Evolutionary conservation across 1,140 invertebrate genomes (phyloP), one percentile per base, ranked within the genome.

Genomic region (Gryon sp.): DNA sequence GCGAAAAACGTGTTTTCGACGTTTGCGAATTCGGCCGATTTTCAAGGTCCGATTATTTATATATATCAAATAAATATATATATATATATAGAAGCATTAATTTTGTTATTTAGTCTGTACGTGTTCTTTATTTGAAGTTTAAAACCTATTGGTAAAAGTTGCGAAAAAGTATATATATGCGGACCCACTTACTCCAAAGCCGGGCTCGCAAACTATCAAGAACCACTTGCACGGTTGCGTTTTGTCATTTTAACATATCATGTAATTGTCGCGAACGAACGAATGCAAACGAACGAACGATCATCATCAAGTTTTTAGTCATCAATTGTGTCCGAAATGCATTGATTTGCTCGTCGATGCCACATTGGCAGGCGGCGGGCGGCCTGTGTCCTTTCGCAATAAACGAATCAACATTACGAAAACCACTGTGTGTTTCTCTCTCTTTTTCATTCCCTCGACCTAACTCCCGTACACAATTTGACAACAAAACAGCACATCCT

Each of bases 381-480:
- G 76, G 80, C 68, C 82, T 83, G 81, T 85, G 84, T 87, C 86
- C 83, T 88, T 87, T 89, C 87, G 87, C 87, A 88, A 88, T 89
- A 89, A 89, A 89, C 81, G 83, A 87, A 88, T 86, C 83, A 75
- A 75, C 72, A 88, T 86, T 87, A 89, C 81, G 77, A 85, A n/a
- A 86, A 86, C 74, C 43, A 28, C 45, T 36, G 32, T 48, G 50
- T 79, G 18, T n/a, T n/a, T n/a, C n/a, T n/a, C n/a, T n/a, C n/a
- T n/a, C n/a, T n/a, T 76, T 72, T 22, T 68, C 40, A 52, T 45
- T 72, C 16, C n/a, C 22, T 41, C 14, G 8, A 7, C 19, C 18
- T 32, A 22, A n/a, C n/a, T n/a, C 12, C 14, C 16, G 2, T 1
- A n/a, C 20, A 38, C 40, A 18, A 52, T 34, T 55, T 62, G 46